A percentile compares a stretch with the other conserved stretches of the same genome.
These are phyloP conservation scores for Cyanoliseus patagonus DNA, from an alignment of 2,113 vertebrate genomes.

Conservation along the genomic window DNA sequence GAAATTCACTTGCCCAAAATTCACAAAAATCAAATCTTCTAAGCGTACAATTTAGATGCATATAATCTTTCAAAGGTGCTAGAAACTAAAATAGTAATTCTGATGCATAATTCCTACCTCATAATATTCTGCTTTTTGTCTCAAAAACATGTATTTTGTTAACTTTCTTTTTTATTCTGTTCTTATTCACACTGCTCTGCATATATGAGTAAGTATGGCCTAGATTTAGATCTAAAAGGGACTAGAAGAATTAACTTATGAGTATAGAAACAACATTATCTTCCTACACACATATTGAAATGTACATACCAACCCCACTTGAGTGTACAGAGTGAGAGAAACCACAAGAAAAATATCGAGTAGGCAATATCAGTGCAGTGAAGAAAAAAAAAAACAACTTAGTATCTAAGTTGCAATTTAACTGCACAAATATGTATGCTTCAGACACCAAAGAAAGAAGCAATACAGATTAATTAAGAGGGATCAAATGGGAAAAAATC, in stretches of 20 bases:
- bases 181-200: neutral
- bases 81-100: neutral
- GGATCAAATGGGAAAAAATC: neutral
- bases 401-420: neutral
- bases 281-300: neutral
- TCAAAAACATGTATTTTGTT: rapidly evolving
- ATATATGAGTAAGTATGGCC: neutral
- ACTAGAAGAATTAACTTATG: neutral
- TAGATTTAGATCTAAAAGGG: neutral
- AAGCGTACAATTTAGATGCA: neutral
- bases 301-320: neutral
- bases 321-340: neutral
- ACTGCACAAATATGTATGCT: neutral
- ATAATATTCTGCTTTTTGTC: neutral
- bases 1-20: neutral
- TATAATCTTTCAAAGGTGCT: neutral
- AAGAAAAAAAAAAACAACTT: neutral
- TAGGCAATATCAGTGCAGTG: neutral
- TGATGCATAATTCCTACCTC: neutral
- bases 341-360: neutral
- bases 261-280: neutral
- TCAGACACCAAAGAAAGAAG: neutral
- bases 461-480: neutral
- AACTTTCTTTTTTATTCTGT: neutral
- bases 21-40: neutral